Conservation (phyloP, 2,888 invertebrate genomes). For the Parnassius orleans region DNA sequence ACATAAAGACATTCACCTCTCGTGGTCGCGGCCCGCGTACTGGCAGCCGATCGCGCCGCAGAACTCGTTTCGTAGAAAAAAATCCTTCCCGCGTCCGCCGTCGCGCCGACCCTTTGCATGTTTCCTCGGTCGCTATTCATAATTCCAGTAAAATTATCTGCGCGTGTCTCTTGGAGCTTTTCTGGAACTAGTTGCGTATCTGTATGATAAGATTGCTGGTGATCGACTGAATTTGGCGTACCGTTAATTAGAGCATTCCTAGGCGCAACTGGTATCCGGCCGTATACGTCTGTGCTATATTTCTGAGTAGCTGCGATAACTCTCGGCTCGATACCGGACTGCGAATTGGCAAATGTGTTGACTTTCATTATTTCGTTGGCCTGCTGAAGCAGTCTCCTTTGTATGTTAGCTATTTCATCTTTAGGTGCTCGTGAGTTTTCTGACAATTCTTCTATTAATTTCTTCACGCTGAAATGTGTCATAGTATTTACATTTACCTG, state of each 20-base stretch:
- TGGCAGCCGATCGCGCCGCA: constrained; percentile 81
- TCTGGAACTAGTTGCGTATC: constrained; percentile 74
- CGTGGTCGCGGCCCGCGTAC: constrained; percentile 73
- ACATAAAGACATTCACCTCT: constrained; percentile 80
- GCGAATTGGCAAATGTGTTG: constrained; percentile 62
- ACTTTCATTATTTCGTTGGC: constrained; percentile 76
- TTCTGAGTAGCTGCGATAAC: constrained; percentile 62
- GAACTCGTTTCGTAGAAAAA: constrained; percentile 83
- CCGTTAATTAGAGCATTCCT: constrained; percentile 42
- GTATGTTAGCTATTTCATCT: constrained; percentile 71
- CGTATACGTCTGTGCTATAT: constrained; percentile 60
- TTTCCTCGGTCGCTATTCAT: constrained; percentile 64
- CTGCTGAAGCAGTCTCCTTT: constrained; percentile 66
- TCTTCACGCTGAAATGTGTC: constrained; percentile 66
- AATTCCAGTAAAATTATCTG: constrained; percentile 56
- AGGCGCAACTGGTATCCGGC: constrained; percentile 39
- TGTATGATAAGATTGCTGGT: constrained; percentile 37
- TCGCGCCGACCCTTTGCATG: constrained; percentile 69
- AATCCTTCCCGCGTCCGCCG: constrained; percentile 71
- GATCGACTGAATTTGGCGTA: constrained; percentile 29
- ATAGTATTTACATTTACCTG: constrained; percentile 45
- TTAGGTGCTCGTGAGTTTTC: constrained; percentile 70
- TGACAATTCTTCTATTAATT: constrained; percentile 70
- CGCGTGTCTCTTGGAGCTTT: constrained; percentile 65
- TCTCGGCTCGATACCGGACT: constrained; percentile 50